Base-by-base conservation (phyloP, 2,113 vertebrate genomes). In the Gasterosteus aculeatus region DNA sequence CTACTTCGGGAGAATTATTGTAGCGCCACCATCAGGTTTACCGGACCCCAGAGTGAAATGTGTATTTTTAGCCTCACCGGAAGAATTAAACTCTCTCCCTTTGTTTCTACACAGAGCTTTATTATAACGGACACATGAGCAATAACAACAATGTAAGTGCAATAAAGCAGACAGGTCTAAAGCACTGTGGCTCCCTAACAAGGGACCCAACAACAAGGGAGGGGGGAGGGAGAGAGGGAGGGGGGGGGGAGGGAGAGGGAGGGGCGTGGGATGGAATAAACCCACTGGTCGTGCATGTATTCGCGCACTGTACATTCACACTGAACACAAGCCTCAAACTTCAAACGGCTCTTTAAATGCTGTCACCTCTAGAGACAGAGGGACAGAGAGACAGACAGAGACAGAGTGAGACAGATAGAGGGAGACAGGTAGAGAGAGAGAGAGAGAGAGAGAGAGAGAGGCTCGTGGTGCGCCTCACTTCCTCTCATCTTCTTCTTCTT, bases 381-480 rank as follows among this genome's bases (percentile, higher is more conserved):
- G 61, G 22, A 26, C 41, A 35, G 9, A 33, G 54, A n/a, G 54
- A 47, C 35, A 56, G 14, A 42, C 5, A 10, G 67, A 14, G 33
- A 41, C 29, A 42, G 58, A 41, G 69, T 8, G 70, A 12, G 77
- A 33, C 54, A 49, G n/a, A 18, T 19, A 12, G 10, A 44, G 3
- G 14, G 44, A 3, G 1, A 14, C 6, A 51, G 18, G 19, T 4
- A n/a, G 47, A 51, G 47, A 51, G 18, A 19, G n/a, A 44, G 16
- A 14, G 4, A 18, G 16, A 12, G 70, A 15, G 64, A 44, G 57
- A 44, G 26, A 29, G 33, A 4, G 38, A 31, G 16, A 18, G 46
- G 18, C 29, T 64, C 33, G 59, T 56, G 68, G 69, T 69, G 84
- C 66, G 77, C 58, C 1, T 71, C 65, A 82, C 78, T 88, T 85